phyloP scores from a whole-genome alignment of 2,888 invertebrate species.

The Macropis europaea region DNA sequence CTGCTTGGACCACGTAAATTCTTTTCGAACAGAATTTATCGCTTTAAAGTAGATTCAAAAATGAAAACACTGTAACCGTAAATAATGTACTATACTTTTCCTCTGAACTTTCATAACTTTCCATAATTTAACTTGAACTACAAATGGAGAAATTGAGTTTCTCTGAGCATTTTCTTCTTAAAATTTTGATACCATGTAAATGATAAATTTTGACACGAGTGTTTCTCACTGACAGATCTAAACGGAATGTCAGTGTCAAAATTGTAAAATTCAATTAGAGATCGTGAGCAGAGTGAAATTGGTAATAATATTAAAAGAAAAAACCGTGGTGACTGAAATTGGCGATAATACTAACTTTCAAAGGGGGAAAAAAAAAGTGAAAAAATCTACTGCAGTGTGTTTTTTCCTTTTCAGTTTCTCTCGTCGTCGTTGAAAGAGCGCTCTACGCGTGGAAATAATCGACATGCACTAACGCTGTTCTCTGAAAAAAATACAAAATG shows the following conservation, averaged over 20 bases:
- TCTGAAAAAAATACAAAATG: background rate
- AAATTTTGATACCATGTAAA: slow-evolving; percentile 13
- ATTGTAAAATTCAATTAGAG: background rate
- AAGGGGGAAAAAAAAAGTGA: background rate
- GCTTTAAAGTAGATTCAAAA: background rate
- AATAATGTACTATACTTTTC: background rate
- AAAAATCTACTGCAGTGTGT: background rate
- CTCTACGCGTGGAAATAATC: background rate
- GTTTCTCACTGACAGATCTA: slow-evolving; percentile 1
- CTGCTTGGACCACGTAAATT: background rate
- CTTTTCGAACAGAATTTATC: background rate
- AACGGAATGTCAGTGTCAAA: background rate
- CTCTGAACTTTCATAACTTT: background rate
- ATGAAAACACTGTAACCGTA: background rate
- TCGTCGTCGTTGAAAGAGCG: background rate
- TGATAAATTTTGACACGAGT: background rate
- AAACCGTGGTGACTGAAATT: slow-evolving; percentile 12
- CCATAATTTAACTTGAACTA: background rate
- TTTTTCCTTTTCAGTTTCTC: background rate
- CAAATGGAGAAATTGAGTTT: background rate
- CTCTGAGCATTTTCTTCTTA: background rate
- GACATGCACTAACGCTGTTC: background rate
- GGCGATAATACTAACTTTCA: background rate
- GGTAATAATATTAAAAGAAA: background rate
- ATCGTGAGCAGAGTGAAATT: background rate